Base-by-base conservation (phyloP, 2,797 vertebrate genomes). In the Fistularia commersonii region DNA sequence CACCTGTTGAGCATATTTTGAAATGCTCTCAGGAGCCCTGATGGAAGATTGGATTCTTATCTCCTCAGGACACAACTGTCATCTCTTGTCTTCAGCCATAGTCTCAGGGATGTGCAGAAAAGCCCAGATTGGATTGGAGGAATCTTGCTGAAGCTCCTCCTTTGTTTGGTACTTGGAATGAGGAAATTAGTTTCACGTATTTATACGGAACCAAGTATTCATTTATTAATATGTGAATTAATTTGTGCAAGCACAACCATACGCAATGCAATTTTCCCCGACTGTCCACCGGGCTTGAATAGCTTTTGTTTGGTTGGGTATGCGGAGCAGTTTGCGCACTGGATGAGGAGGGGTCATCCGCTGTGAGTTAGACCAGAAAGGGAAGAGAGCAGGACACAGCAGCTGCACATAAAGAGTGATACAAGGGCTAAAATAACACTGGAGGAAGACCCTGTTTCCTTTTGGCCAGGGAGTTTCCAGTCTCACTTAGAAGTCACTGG, bases 391-490 rank as follows among this genome's bases (percentile, higher is more conserved):
- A 37, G 69, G 66, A 72, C 64, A 47, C 59, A 45, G 48, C 57
- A 55, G 76, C 52, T 69, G 61, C 39, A 49, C 53, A 65, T 41
- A 83, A 58, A 68, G 61, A 75, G 44, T 58, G 46, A 52, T 57
- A 52, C 54, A 51, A 57, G 51, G 32, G 46, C 75, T 82, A 71
- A 71, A 81, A 83, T 53, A 86, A 81, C 76, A 79, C 41, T 11
- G 45, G 71, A 79, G 70, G 82, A 79, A 76, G 50, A 77, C 54
- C 31, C 46, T 32, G 54, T 65, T 76, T 66, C 65, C 74, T 36
- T 61, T 49, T 15, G 40, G 61, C 36, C 57, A 34, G 59, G 68
- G 77, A 69, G 72, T 77, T 80, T 76, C 70, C 66, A 68, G 40
- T 62, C 41, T 64, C 35, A 49, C 55, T 60, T 80, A 72, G 70